phyloP scores from a whole-genome alignment of 2,888 invertebrate species.

The Melieria crassipennis region DNA sequence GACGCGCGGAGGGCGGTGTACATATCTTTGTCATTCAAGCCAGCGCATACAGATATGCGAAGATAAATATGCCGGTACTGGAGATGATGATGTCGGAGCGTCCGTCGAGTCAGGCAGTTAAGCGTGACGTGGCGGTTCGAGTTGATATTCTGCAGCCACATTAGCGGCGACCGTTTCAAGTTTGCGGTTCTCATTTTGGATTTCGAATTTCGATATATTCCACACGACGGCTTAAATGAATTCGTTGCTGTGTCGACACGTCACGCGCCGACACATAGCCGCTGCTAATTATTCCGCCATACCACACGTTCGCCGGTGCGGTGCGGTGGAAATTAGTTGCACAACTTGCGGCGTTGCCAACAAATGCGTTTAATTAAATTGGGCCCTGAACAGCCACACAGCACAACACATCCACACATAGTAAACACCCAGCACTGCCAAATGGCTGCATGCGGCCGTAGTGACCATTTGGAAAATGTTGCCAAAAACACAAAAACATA shows the following conservation, averaged over 20 bases:
- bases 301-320: too few species aligned
- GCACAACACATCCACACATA: neutral
- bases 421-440: neutral
- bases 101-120: too few species aligned
- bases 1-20: too few species aligned
- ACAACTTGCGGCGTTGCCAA: neutral
- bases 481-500: neutral
- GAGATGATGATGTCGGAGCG: too few species aligned
- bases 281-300: neutral
- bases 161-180: too few species aligned
- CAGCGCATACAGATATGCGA: neutral
- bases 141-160: too few species aligned
- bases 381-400: conserved; percentile 7
- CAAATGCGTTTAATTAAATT: conserved; percentile 25
- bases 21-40: too few species aligned
- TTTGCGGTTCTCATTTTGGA: too few species aligned
- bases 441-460: neutral
- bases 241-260: neutral
- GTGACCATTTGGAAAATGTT: neutral
- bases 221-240: too few species aligned
- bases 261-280: neutral
- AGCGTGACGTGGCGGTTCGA: too few species aligned
- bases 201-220: too few species aligned
- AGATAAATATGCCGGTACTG: neutral
- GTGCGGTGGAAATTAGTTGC: too few species aligned